Evolutionary conservation across 2,888 invertebrate species (phyloP), one percentile per base, ranked within the genome.

Genomic region (Cacoxenus indagator): DNA sequence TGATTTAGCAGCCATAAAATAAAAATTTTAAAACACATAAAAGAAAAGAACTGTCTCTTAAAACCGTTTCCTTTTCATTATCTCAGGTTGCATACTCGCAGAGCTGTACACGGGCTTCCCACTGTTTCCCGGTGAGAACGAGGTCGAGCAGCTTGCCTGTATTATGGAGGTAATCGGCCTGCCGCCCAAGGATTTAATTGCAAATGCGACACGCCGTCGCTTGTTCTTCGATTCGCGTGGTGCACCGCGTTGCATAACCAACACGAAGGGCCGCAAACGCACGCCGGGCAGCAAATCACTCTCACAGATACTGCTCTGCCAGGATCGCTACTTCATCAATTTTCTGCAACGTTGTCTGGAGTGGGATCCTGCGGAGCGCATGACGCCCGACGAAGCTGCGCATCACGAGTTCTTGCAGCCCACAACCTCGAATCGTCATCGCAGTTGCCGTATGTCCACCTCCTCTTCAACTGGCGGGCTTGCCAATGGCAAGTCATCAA

Each of bases 91-190:
- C 88, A 98, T 98, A 86, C 90, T 98, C 77, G 97, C 97, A 59
- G 98, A 98, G 90, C 91, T 98, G 65, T 96, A 96, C 88, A 98
- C 97, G 6, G 97, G 98, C 54, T 96, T 96, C 87, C 98, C 98
- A 0, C 90, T 98, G 70, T 98, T 98, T 88, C 98, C 98, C 27
- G 98, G 98, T 0, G 98, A 98, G 90, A 97, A 97, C 87, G 98
- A 98, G 90, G 94, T 96, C 71, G 98, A 98, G 86, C 98, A 98
- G 89, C 91, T 98, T 75, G 96, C 97, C 67, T 98, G 98, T 89
- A 95, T 98, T 82, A 98, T 98, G 97, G 98, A 98, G 90, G 92
- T 98, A 67, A 90, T 97, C 73, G 97, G 97, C 24, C 90, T 94
- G 75, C 98, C 98, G 2, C 96, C 97, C 1, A 94, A 95, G 69